A percentile compares a stretch with the other conserved stretches of the same genome.
Evolutionary conservation across 1,140 invertebrate species (phyloP).

Genomic region (Panonychus citri): DNA sequence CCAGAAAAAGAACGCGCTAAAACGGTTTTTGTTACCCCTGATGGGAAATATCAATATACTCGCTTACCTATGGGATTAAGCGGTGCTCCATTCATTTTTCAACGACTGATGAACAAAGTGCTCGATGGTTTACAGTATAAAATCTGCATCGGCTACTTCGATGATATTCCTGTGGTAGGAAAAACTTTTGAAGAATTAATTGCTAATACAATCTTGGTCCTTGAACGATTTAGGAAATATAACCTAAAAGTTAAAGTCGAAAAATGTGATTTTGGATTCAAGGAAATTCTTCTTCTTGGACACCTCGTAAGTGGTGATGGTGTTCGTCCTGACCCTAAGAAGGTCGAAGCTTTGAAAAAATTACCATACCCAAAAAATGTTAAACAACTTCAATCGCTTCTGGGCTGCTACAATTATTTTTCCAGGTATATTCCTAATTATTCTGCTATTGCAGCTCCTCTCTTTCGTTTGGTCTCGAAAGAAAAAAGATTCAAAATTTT

Average conservation of each 20-base stretch:
- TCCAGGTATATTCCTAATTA: background rate
- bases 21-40: constrained; percentile 23
- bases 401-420: background rate
- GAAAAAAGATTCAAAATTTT: constrained; percentile 3
- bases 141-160: constrained; percentile 13
- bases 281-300: constrained; percentile 15
- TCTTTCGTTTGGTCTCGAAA: constrained; percentile 14
- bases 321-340: background rate
- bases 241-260: constrained; percentile 18
- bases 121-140: constrained; percentile 5
- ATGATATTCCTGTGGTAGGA: constrained; percentile 15
- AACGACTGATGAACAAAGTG: constrained; percentile 14
- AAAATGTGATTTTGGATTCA: constrained; percentile 19
- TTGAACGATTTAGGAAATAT: constrained; percentile 12
- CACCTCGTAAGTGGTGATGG: constrained; percentile 11
- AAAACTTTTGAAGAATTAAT: constrained; percentile 13
- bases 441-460: background rate
- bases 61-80: constrained; percentile 14
- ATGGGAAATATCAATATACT: constrained; percentile 21
- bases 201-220: background rate
- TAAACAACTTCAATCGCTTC: background rate
- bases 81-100: constrained; percentile 15
- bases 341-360: background rate
- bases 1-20: constrained; percentile 21
- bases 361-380: constrained; percentile 4